Evolutionary conservation across 2,888 invertebrate genomes (phyloP).

Genomic region (Cryptocheilus praepositus): DNA sequence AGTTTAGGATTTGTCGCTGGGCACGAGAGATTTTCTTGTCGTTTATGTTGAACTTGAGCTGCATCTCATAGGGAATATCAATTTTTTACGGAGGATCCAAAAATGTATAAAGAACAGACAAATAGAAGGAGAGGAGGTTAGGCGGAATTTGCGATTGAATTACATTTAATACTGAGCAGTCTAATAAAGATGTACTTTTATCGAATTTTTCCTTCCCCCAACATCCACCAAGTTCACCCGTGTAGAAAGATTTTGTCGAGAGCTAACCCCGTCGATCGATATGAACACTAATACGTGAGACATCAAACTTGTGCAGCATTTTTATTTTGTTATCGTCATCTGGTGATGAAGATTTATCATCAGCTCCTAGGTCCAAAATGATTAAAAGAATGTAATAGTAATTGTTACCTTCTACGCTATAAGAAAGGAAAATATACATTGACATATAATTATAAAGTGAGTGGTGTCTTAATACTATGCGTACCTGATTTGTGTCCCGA

Average conservation of each 20-base stretch:
- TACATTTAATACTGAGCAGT: constrained; percentile 16
- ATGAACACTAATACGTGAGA: background rate
- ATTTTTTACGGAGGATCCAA: background rate
- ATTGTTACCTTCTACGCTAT: constrained; percentile 38
- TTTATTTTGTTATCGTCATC: constrained; percentile 12
- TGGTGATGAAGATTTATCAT: constrained; percentile 20
- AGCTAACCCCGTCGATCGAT: background rate
- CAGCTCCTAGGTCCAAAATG: constrained; percentile 24
- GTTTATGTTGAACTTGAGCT: no score
- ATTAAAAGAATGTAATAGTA: constrained; percentile 33
- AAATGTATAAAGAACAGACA: constrained; percentile 7
- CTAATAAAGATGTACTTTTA: constrained; percentile 13
- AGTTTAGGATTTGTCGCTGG: background rate
- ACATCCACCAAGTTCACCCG: background rate
- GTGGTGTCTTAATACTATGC: constrained; percentile 1
- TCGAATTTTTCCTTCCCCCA: background rate
- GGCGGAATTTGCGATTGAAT: constrained; percentile 5
- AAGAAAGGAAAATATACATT: constrained; percentile 38
- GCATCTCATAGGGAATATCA: no score
- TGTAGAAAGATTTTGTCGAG: background rate
- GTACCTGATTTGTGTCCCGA: background rate
- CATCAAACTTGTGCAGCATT: constrained; percentile 3
- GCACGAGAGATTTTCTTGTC: no score
- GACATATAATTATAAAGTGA: constrained; percentile 23
- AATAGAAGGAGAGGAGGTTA: background rate